phyloP scores from a whole-genome alignment of 2,797 vertebrate genomes.

The Vespertilio murinus region DNA sequence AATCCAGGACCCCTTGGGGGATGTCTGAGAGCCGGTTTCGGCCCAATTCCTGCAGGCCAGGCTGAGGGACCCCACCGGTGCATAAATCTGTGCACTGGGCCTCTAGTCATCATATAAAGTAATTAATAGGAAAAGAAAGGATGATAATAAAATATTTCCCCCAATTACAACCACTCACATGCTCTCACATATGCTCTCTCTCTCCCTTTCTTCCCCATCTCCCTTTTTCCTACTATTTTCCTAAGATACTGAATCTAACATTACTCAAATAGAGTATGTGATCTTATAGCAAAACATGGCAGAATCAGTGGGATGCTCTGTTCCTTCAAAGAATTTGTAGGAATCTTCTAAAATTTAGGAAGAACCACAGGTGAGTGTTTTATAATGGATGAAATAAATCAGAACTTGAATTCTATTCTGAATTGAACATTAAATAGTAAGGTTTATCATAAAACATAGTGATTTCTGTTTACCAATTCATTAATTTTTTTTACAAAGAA shows the following conservation, averaged over 20 bases:
- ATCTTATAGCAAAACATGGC: slow-evolving; percentile 18
- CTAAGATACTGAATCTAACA: slow-evolving; percentile 47
- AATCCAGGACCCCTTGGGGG: too few species aligned
- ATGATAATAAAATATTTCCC: not conserved
- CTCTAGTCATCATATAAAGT: not conserved
- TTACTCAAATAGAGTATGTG: not conserved
- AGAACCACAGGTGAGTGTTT: slow-evolving; percentile 51
- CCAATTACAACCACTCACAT: not conserved
- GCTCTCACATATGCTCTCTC: not conserved
- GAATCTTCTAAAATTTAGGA: slow-evolving; percentile 11
- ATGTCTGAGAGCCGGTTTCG: too few species aligned
- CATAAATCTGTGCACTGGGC: too few species aligned
- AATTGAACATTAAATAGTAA: not conserved
- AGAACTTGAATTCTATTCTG: not conserved
- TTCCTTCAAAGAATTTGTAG: slow-evolving; percentile 55
- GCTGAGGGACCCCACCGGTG: too few species aligned
- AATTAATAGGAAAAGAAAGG: not conserved
- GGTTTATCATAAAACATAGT: not conserved
- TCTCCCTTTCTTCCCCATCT: not conserved
- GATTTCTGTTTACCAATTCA: slow-evolving; percentile 5
- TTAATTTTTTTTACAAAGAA: not conserved
- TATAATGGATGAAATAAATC: not conserved
- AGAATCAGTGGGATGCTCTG: slow-evolving; percentile 52
- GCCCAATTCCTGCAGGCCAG: too few species aligned
- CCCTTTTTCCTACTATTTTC: not conserved